phyloP scores from a whole-genome alignment of 2,888 invertebrate species.

The Metopia argyrocephala region DNA sequence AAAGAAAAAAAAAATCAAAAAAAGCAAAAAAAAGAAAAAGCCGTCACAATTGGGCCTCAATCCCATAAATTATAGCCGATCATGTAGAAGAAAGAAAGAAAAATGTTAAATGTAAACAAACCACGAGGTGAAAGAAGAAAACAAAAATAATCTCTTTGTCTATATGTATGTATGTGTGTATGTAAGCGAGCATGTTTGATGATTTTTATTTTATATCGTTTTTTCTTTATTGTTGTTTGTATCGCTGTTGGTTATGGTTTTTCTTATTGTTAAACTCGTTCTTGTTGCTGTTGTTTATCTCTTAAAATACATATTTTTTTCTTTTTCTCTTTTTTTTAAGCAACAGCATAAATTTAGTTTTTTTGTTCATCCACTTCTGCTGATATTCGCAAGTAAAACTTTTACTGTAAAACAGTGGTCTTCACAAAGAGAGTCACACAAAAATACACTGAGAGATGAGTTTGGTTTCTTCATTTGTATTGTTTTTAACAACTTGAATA shows the following conservation, averaged over 20 bases:
- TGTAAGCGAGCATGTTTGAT: neutral
- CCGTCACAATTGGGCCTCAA: constrained; percentile 48
- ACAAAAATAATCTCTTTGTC: constrained; percentile 25
- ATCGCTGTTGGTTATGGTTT: neutral
- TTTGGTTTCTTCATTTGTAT: no score
- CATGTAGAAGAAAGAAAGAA: constrained; percentile 38
- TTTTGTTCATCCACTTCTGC: neutral
- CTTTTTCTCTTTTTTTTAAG: neutral
- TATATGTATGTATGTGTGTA: neutral
- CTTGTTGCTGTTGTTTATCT: neutral
- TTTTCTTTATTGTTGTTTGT: neutral
- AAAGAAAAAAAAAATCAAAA: neutral
- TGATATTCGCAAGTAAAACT: neutral
- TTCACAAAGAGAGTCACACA: no score
- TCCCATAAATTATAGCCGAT: constrained; percentile 50
- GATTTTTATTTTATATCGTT: neutral
- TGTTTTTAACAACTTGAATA: no score
- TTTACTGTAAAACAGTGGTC: no score
- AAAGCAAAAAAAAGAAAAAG: constrained; percentile 30
- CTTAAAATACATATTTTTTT: neutral
- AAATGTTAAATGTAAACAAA: constrained; percentile 39
- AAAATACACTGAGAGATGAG: no score
- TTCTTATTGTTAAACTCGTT: neutral
- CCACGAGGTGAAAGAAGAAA: constrained; percentile 48
- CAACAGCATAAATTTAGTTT: neutral